Evolutionary conservation across 2,888 invertebrate genomes (phyloP).

Genomic region (Epicampocera succincta): DNA sequence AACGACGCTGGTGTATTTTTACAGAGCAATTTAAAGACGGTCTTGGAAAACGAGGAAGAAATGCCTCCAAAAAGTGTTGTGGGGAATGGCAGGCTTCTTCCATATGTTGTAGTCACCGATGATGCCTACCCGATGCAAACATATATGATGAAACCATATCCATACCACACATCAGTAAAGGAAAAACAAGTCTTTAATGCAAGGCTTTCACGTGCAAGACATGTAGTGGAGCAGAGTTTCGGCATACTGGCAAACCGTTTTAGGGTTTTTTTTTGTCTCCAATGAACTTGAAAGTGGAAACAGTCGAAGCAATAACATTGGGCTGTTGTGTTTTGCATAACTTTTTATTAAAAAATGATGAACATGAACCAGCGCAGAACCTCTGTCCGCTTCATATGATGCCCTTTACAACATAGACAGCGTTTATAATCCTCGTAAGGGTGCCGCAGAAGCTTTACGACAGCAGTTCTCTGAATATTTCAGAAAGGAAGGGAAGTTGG

Average conservation of each 20-base stretch:
- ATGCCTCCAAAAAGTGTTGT: conserved; percentile 16
- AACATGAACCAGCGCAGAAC: conserved; percentile 3
- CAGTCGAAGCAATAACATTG: conserved; percentile 15
- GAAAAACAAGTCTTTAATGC: conserved; percentile 37
- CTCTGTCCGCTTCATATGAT: neutral
- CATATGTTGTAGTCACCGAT: conserved; percentile 61
- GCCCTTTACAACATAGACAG: neutral
- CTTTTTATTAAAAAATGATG: conserved; percentile 18
- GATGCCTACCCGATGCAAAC: conserved; percentile 63
- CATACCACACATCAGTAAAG: conserved; percentile 25
- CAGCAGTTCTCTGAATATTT: conserved; percentile 9
- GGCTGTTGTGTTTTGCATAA: conserved; percentile 22
- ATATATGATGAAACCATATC: conserved; percentile 65
- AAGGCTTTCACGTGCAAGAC: conserved; percentile 43
- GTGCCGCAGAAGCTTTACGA: conserved; percentile 9
- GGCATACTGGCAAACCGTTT: conserved; percentile 37
- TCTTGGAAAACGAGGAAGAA: neutral
- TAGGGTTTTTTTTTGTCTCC: conserved; percentile 19
- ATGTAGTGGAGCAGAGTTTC: conserved; percentile 41
- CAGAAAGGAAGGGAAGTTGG: conserved; percentile 17
- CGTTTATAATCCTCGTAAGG: conserved; percentile 3
- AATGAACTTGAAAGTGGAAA: conserved; percentile 17
- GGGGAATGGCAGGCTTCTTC: conserved; percentile 51
- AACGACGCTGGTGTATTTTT: conserved; percentile 42
- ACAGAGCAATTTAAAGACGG: neutral